A percentile compares a stretch with the other conserved stretches of the same genome.
These are phyloP conservation scores for Drosophila algonquin DNA, from an alignment of 2,888 invertebrate genomes.

Conservation along the genomic window DNA sequence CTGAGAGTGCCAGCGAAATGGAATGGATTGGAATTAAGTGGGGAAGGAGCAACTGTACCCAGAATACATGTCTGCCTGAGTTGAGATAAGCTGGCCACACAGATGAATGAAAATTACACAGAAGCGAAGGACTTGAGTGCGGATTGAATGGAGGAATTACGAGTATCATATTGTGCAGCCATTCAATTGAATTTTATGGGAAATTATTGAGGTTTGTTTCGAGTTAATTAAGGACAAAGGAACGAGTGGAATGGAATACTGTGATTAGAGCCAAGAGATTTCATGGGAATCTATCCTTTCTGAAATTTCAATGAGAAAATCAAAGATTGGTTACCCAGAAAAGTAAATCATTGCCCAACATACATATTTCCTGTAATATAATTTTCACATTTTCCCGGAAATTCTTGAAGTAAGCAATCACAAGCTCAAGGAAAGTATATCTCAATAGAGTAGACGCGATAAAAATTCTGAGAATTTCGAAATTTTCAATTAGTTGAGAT, in stretches of 20 bases:
- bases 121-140: background rate
- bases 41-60: background rate
- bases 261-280: background rate
- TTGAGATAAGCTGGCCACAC: conserved; percentile 13
- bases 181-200: background rate
- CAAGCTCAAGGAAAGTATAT: background rate
- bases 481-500: conserved; percentile 32
- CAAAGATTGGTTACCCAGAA: no score
- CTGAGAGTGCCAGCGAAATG: background rate
- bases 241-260: background rate
- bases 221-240: background rate
- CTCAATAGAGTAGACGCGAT: conserved; percentile 5
- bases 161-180: background rate
- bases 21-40: background rate
- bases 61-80: background rate
- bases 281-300: background rate
- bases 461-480: conserved; percentile 1
- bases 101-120: conserved; percentile 8
- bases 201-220: background rate
- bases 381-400: background rate
- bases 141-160: background rate
- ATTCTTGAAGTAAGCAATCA: background rate
- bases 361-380: background rate
- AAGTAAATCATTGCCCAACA: no score
- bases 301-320: background rate